Evolutionary conservation across 2,888 invertebrate species (phyloP), one percentile per base, ranked within the genome.

Genomic region (Doris montereyensis): DNA sequence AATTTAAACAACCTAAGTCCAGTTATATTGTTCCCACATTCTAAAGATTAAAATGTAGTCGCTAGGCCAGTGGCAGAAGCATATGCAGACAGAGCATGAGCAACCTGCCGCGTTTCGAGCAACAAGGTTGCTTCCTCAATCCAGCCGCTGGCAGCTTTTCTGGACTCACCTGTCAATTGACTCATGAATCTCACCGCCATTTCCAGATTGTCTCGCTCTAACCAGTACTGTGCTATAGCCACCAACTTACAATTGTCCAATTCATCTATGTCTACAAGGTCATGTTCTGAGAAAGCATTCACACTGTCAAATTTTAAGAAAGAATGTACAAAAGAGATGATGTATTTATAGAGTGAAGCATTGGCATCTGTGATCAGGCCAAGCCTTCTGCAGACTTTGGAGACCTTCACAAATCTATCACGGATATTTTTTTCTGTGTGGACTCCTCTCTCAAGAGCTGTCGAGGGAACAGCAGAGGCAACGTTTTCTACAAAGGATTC

Each of bases 301-400:
- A 94, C 94, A 76, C 89, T 81, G 74, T 91, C 90, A 77, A 92
- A 85, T 35, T 92, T 93, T 79, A 99, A 92, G 84, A 96, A 91
- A n/a, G 97, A 97, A 91, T 98, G 97, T 60, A 98, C 89, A 93
- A 95, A 97, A 1, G 97, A 97, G 17, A 97, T 92, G 85, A 97
- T 92, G 92, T 96, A 97, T 65, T 87, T 88, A 81, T 90, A 84
- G 68, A 98, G 91, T 0, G 95, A 93, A n/a, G 95, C 97, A n/a
- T 97, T 97, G 21, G 94, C 90, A 79, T 95, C 96, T 0, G 97
- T 97, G 0, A 99, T 94, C 84, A 97, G 91, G 0, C 98, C 97
- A 76, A 98, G 94, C 84, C 95, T 94, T 79, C 95, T 93, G 2
- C 97, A 97, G 10, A 96, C 94, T 80, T 94, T 93, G 65, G 90